Conservation (phyloP, 2,113 vertebrate genomes). For the Oryzias javanicus region DNA sequence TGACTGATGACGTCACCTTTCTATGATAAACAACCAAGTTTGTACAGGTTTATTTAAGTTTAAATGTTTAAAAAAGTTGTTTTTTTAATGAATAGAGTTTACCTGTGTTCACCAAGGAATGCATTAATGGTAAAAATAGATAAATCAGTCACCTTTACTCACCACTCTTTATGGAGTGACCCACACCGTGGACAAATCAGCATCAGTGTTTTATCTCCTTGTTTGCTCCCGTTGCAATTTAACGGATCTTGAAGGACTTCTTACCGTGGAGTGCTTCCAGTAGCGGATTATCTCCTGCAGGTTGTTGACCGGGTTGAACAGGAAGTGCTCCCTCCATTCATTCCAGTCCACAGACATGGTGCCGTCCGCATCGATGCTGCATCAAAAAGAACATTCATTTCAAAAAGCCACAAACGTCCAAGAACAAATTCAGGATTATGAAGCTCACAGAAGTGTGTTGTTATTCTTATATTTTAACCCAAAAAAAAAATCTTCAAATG, state of each 20-base stretch:
- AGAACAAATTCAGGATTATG: background rate
- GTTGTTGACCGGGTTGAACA: conserved; percentile 90
- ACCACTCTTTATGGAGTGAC: too few species aligned
- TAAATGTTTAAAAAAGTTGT: too few species aligned
- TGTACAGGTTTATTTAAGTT: too few species aligned
- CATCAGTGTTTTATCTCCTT: too few species aligned
- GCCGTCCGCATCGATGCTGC: conserved; percentile 91
- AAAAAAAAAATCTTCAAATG: too few species aligned
- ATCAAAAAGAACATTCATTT: background rate
- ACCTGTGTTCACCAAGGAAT: too few species aligned
- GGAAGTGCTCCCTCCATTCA: conserved; percentile 94
- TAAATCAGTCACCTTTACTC: too few species aligned
- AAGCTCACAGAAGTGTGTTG: background rate
- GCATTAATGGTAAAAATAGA: too few species aligned
- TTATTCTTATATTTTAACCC: too few species aligned
- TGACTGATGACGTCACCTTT: conserved; percentile 17
- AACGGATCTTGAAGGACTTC: background rate
- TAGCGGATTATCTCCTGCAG: conserved; percentile 92
- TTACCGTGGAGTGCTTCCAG: conserved; percentile 95
- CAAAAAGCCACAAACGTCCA: background rate
- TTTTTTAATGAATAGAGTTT: too few species aligned
- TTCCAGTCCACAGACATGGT: conserved; percentile 98
- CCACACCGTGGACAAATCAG: too few species aligned
- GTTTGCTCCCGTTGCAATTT: background rate
- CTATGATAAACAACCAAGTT: background rate